A percentile compares a stretch with the other conserved stretches of the same genome.
phyloP scores from a whole-genome alignment of 1,140 invertebrate species.

The Atta cephalotes region DNA sequence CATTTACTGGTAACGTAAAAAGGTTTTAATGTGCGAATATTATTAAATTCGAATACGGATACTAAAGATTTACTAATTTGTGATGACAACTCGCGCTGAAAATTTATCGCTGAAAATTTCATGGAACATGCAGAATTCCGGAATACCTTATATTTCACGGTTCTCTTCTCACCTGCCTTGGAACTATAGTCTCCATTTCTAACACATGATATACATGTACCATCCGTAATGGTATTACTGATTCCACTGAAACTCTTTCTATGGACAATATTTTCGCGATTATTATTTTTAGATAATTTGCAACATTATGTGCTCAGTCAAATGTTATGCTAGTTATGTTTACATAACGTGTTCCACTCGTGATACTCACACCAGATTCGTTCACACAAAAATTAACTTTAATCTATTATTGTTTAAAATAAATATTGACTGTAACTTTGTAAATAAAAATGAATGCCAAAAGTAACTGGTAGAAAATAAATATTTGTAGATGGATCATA shows the following conservation, averaged over 20 bases:
- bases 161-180: not conserved
- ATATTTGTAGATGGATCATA: not conserved
- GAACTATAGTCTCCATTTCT: slow-evolving; percentile 6
- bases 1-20: not conserved
- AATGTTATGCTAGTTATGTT: not conserved
- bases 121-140: not conserved
- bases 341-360: not conserved
- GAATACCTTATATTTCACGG: not conserved
- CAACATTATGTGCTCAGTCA: slow-evolving; percentile 13
- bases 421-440: not conserved
- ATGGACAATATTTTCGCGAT: not conserved
- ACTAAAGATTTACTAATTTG: slow-evolving; percentile 18
- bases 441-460: not conserved
- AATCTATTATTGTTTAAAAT: not conserved
- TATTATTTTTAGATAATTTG: slow-evolving; percentile 40
- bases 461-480: not conserved
- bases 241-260: slow-evolving; percentile 14
- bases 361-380: not conserved
- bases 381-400: not conserved
- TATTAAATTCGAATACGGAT: too few relatives aligned
- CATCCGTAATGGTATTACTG: slow-evolving; percentile 14
- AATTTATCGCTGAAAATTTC: slow-evolving; percentile 7
- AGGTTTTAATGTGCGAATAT: not conserved
- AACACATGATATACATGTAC: not conserved
- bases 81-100: not conserved